Conservation (phyloP, 2,797 vertebrate genomes). For the Novumbra hubbsi region DNA sequence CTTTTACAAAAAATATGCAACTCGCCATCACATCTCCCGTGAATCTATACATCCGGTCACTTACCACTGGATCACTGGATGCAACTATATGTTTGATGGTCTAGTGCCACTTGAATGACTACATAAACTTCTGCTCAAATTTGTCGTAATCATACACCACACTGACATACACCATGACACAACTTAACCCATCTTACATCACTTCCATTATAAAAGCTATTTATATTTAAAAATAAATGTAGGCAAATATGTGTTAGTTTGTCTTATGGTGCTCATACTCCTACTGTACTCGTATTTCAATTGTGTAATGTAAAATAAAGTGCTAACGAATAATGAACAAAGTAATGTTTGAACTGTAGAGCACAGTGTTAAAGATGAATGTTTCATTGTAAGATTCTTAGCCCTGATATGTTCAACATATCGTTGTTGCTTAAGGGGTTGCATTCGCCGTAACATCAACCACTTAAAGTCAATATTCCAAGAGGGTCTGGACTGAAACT, state of each 20-base stretch:
- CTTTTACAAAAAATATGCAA: slow-evolving; percentile 27
- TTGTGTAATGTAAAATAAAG: background rate
- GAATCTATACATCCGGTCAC: slow-evolving; percentile 18
- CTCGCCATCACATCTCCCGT: slow-evolving; percentile 19
- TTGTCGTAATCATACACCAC: background rate
- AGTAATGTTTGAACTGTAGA: slow-evolving; percentile 36
- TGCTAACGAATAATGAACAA: background rate
- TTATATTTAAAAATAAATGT: background rate
- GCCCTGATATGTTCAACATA: background rate
- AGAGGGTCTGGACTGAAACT: background rate
- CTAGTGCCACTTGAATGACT: background rate
- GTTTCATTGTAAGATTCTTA: slow-evolving; percentile 34
- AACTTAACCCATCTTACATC: background rate
- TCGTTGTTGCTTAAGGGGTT: background rate
- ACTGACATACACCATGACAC: background rate
- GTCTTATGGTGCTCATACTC: background rate
- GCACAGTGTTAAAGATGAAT: slow-evolving; percentile 39
- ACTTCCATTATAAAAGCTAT: background rate
- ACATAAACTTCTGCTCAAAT: background rate
- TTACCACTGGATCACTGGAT: slow-evolving; percentile 11
- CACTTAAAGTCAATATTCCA: background rate
- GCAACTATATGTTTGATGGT: background rate
- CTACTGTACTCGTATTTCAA: background rate
- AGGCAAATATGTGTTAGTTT: background rate
- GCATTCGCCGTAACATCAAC: too few relatives aligned